A percentile compares a stretch with the other conserved stretches of the same genome.
These are phyloP conservation scores for Zele albiditarsus DNA, from an alignment of 2,888 invertebrate genomes.

Conservation along the genomic window DNA sequence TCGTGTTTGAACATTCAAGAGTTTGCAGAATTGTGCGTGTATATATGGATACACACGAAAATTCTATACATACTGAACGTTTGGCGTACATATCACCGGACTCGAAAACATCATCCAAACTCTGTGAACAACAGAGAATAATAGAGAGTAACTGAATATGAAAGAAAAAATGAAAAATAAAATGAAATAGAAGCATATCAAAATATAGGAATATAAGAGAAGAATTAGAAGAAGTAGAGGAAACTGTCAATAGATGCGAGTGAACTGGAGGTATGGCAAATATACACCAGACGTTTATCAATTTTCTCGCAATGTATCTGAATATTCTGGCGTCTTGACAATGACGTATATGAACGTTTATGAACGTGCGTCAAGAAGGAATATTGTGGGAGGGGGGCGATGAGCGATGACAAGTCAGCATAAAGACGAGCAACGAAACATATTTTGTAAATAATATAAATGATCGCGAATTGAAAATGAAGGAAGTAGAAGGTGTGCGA, in stretches of 20 bases:
- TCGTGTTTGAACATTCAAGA: neutral
- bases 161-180: neutral
- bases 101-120: slow-evolving; percentile 49
- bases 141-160: slow-evolving; percentile 30
- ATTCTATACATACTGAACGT: slow-evolving; percentile 39
- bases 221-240: no score
- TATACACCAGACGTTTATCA: slow-evolving; percentile 39
- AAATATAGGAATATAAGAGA: no score
- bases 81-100: slow-evolving; percentile 42
- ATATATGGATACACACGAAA: slow-evolving; percentile 39
- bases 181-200: no score
- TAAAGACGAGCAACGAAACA: neutral
- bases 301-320: slow-evolving; percentile 31
- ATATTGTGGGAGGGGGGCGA: slow-evolving; percentile 18
- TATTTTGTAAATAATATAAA: no score
- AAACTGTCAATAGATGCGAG: no score
- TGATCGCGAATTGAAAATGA: no score
- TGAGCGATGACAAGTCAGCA: slow-evolving; percentile 25
- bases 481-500: no score
- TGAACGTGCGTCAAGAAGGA: slow-evolving; percentile 24
- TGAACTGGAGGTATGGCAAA: slow-evolving; percentile 22
- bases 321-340: slow-evolving; percentile 32
- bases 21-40: slow-evolving; percentile 27
- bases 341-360: slow-evolving; percentile 25
- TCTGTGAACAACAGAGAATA: slow-evolving; percentile 16